Evolutionary conservation across 1,140 invertebrate species (phyloP), one percentile per base, ranked within the genome.

Genomic region (Pararge aegeria): DNA sequence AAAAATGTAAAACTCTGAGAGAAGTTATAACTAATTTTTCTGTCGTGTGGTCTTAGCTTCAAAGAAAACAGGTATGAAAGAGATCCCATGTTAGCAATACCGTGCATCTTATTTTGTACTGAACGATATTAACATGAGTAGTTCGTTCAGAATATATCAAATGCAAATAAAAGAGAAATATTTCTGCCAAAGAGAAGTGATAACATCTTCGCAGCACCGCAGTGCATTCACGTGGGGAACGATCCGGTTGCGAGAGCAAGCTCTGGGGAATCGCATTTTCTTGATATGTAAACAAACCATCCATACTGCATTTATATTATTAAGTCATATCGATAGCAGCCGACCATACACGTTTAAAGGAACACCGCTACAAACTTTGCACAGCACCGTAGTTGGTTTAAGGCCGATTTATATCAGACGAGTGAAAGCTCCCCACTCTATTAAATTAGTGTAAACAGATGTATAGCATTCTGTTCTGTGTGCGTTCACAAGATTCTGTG

Each of bases 131-230:
- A 46, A 46, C 42, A 46, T 46, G 42, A 46, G 7, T 46, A 20
- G 42, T 46, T 9, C 16, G 16, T 46, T 46, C 42, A 20, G 40
- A 46, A 20, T 20, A 20, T 9, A 20, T 20, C 42, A 46, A 4
- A 20, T 20, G 19, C 18, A 46, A 46, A 46, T 46, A 46, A 46
- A 46, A 21, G 19, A 20, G 18, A 46, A 44, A 46, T 46, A 46
- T 46, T 46, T 46, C 16, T 46, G 10, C 42, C 42, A 20, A 46
- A 46, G 18, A 19, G 5, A 15, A 20, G 19, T 46, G 42, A 46
- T 46, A 46, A 21, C 18, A 46, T 46, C 42, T 46, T n/a, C 10
- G 42, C n/a, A 7, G 42, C 12, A 46, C 42, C 42, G 42, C 42
- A 46, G 10, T 20, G 42, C 42, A 18, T 46, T 46, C 42, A 46